Conservation (phyloP, 2,888 invertebrate genomes). For the Euzophera pinguis region DNA sequence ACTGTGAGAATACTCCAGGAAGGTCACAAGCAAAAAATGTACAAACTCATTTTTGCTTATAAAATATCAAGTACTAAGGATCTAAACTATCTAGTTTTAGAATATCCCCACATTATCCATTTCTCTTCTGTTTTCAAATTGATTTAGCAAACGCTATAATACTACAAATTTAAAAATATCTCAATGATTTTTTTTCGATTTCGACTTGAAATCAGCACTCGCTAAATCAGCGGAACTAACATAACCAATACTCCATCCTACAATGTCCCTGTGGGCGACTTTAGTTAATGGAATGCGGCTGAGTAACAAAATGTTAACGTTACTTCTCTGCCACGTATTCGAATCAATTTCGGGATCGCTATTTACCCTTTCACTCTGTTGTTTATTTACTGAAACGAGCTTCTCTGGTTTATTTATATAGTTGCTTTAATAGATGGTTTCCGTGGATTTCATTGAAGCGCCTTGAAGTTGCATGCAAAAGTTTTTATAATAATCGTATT, state of each 20-base stretch:
- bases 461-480: no score
- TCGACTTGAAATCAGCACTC: not conserved
- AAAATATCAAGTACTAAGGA: no score
- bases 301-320: slow-evolving; percentile 40
- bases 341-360: slow-evolving; percentile 13
- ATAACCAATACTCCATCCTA: not conserved
- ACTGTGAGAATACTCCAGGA: no score
- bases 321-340: slow-evolving; percentile 12
- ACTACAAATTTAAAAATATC: no score
- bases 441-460: not conserved
- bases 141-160: no score
- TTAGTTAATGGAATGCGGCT: slow-evolving; percentile 43
- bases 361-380: slow-evolving; percentile 13
- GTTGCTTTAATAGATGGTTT: not conserved
- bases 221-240: not conserved
- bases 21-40: no score
- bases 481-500: no score
- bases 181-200: no score
- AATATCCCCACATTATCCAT: no score
- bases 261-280: slow-evolving; percentile 19
- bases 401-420: not conserved
- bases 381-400: slow-evolving; percentile 8
- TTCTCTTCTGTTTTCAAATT: no score
- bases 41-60: no score
- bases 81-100: no score